Evolutionary conservation across 2,888 invertebrate species (phyloP), one percentile per base, ranked within the genome.

Genomic region (Chloroclysta siterata): DNA sequence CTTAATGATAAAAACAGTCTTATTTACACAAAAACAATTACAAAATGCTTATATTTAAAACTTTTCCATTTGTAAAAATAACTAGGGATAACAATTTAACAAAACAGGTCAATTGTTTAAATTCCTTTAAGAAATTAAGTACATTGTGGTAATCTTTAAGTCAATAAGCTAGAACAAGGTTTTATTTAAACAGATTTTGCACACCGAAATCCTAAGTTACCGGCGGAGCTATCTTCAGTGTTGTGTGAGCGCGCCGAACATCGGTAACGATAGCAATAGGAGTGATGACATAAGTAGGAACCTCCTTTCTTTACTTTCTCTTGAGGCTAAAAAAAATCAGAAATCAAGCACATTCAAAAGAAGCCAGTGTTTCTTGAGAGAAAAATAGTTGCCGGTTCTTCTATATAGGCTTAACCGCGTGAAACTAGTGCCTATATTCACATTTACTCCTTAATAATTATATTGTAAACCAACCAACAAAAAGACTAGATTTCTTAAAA

Each of bases 231-330:
- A 77, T 99, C 99, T 61, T 96, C 96, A 0, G 98, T 98, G 81
- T 99, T 99, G 87, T 98, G 97, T 64, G 98, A 98, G 53, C 99
- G 94, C 0, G 99, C 98, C 0, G 96, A 98, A 89, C 99, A 99
- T 68, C 99, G 94, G 80, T 99, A 99, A 63, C 99, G 94, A 89
- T 96, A 98, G 85, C 99, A 99, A 81, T 98, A 98, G 0, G 96
- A 96, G 80, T 96, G 93, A 76, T 98, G 98, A 76, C 98, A 99
- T 78, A 99, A 94, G 83, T 97, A 99, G 0, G 99, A 99, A 1
- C 99, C 99, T 39, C 99, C 99, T 90, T 99, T 99, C 82, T 99
- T 99, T 7, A 98, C 98, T 83, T 97, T 97, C 77, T 97, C 96
- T 77, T 92, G 81, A 15, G 82, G 86, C 95, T 95, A 80, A 57